phyloP scores from a whole-genome alignment of 2,888 invertebrate genomes.

The Ametastegia equiseti region DNA sequence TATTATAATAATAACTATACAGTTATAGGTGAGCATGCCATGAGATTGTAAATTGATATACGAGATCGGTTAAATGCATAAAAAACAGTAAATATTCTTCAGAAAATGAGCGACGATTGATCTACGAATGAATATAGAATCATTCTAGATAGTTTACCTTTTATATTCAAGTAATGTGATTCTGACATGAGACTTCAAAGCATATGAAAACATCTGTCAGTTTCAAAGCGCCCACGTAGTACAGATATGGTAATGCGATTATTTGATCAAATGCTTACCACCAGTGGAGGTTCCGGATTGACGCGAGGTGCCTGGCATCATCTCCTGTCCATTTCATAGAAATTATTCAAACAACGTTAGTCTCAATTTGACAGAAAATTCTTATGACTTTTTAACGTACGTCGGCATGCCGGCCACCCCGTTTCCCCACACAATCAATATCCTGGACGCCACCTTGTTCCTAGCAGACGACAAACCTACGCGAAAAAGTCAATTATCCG shows the following conservation, averaged over 20 bases:
- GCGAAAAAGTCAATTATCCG: background rate
- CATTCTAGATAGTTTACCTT: background rate
- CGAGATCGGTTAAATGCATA: background rate
- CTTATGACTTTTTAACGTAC: conserved; percentile 68
- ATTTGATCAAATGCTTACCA: conserved; percentile 62
- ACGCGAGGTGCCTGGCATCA: conserved; percentile 72
- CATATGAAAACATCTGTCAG: conserved; percentile 35
- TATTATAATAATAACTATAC: background rate
- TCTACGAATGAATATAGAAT: background rate
- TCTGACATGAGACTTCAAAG: conserved; percentile 34
- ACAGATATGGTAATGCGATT: background rate
- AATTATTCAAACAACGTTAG: conserved; percentile 50
- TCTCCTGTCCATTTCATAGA: conserved; percentile 68
- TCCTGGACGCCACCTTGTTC: conserved; percentile 60
- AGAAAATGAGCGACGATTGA: background rate
- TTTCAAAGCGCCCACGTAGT: conserved; percentile 1
- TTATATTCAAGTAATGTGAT: background rate
- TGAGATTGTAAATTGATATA: background rate
- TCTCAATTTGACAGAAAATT: conserved; percentile 63
- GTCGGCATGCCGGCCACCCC: conserved; percentile 70
- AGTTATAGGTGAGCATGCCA: background rate
- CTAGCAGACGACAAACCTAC: conserved; percentile 42
- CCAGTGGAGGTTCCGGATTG: conserved; percentile 70
- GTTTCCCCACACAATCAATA: conserved; percentile 53
- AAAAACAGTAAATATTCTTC: background rate